These are phyloP conservation scores for Sycobia sp. DNA, from an alignment of 1,140 invertebrate genomes.

Conservation along the genomic window DNA sequence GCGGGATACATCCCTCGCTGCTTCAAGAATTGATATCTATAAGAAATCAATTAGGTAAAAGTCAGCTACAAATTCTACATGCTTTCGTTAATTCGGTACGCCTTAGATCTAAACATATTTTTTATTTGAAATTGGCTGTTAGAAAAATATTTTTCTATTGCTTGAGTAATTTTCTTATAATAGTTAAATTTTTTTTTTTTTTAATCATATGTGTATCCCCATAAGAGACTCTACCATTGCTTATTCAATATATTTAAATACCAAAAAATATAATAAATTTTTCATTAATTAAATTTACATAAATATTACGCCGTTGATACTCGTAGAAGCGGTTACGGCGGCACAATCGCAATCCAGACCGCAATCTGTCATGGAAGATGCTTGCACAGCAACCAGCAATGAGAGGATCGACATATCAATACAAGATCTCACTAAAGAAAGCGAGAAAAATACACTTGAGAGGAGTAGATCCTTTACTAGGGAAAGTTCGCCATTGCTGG, in stretches of 20 bases:
- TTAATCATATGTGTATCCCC: too few species aligned
- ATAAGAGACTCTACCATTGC: too few species aligned
- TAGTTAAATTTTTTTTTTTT: too few species aligned
- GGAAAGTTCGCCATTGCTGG: conserved; percentile 21
- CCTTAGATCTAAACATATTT: neutral
- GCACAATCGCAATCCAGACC: conserved; percentile 15
- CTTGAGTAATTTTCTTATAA: too few species aligned
- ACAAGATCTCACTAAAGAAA: neutral
- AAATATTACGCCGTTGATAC: too few species aligned
- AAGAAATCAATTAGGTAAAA: conserved; percentile 49
- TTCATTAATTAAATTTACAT: too few species aligned
- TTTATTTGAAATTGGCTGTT: neutral
- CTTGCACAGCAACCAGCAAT: conserved; percentile 41
- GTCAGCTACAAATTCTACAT: too few species aligned
- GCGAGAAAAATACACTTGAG: too few species aligned
- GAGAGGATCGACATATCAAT: conserved; percentile 36
- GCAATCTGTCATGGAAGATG: conserved; percentile 39
- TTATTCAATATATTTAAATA: too few species aligned
- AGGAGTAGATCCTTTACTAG: neutral
- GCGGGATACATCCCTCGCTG: conserved; percentile 48
- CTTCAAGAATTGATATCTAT: conserved; percentile 56
- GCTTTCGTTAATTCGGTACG: neutral
- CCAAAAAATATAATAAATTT: too few species aligned
- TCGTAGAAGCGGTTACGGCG: conserved; percentile 16
- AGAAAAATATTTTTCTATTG: too few species aligned